Conservation (phyloP, 2,888 invertebrate species). For the Drosophila eohydei region DNA sequence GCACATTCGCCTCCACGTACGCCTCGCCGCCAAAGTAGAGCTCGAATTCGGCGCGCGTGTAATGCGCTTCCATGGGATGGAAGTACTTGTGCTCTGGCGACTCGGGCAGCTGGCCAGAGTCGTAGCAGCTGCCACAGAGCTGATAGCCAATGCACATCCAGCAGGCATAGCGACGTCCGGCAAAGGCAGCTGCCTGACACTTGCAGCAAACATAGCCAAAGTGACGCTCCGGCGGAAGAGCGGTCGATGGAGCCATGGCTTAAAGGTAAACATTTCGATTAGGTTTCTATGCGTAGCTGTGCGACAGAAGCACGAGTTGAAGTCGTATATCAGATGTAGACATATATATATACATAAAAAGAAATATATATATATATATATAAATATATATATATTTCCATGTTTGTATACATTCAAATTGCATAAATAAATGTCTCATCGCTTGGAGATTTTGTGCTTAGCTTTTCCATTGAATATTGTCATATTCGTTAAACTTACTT, state of each 20-base stretch:
- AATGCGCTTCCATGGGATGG: constrained; percentile 53
- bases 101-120: constrained; percentile 23
- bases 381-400: background rate
- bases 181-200: constrained; percentile 29
- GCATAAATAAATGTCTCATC: background rate
- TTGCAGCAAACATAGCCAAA: constrained; percentile 43
- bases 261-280: background rate
- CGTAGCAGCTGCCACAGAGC: constrained; percentile 51
- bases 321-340: background rate
- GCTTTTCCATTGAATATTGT: background rate
- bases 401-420: background rate
- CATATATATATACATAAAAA: background rate
- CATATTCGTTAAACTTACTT: background rate
- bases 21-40: constrained; percentile 51
- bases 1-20: constrained; percentile 15
- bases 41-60: constrained; percentile 40
- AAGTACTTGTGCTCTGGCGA: constrained; percentile 39
- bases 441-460: background rate
- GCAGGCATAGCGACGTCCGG: constrained; percentile 59
- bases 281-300: background rate
- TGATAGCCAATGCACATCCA: constrained; percentile 48
- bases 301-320: background rate
- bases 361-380: background rate
- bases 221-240: constrained; percentile 40
- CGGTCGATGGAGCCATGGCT: constrained; percentile 12